phyloP scores from a whole-genome alignment of 2,113 vertebrate species.

The Recurvirostra avosetta region DNA sequence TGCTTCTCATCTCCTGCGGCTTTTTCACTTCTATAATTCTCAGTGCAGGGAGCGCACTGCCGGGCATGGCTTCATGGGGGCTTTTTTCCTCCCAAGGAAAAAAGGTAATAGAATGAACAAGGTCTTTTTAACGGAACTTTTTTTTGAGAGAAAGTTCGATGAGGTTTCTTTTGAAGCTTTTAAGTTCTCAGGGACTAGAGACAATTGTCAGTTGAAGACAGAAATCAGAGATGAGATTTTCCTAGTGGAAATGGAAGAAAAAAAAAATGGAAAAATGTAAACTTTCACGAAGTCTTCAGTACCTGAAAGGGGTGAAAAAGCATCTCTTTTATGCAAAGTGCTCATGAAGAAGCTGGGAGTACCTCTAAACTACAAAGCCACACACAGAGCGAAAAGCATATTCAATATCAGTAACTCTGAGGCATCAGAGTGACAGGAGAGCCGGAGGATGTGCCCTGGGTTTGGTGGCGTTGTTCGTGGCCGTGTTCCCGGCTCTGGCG shows the following conservation, averaged over 20 bases:
- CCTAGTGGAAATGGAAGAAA: background rate
- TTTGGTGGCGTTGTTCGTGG: background rate
- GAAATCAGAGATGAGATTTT: background rate
- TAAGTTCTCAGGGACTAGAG: background rate
- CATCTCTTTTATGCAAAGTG: background rate
- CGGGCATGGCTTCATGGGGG: accelerated
- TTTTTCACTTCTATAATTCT: background rate
- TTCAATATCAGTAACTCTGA: background rate
- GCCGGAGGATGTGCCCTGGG: background rate
- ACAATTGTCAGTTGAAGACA: background rate
- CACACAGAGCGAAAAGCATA: accelerated
- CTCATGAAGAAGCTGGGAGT: background rate
- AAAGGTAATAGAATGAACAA: background rate
- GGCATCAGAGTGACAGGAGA: accelerated
- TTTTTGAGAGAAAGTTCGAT: background rate
- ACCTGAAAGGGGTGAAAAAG: background rate
- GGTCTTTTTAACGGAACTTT: background rate
- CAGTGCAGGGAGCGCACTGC: background rate
- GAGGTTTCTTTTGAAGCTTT: background rate
- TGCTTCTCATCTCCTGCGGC: background rate
- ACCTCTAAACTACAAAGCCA: background rate
- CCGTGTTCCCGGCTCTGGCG: too few relatives aligned
- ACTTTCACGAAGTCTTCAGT: background rate
- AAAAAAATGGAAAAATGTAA: background rate
- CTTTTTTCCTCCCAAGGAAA: background rate